Conservation (phyloP, 1,140 invertebrate species). For the Whitmania pigra region DNA sequence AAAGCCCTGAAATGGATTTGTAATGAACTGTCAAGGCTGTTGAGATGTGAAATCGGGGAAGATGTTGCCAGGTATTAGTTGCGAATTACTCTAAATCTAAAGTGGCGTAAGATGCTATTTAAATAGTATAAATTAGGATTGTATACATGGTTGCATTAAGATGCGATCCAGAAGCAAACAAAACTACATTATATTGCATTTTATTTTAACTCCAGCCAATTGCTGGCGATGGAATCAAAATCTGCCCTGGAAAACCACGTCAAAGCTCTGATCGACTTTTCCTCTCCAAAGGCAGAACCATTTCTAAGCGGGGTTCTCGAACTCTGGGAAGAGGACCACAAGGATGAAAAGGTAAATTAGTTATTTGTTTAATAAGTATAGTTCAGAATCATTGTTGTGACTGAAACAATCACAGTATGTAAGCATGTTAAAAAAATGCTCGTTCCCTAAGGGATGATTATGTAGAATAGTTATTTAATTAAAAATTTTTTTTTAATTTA, state of each 20-base stretch:
- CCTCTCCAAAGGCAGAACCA: background rate
- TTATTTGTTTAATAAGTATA: background rate
- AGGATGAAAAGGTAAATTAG: background rate
- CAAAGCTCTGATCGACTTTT: constrained; percentile 1
- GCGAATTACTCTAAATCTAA: background rate
- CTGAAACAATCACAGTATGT: too few relatives aligned
- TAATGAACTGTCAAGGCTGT: constrained; percentile 30
- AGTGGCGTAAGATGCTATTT: background rate
- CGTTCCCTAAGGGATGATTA: background rate
- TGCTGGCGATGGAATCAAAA: background rate
- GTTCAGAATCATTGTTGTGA: background rate
- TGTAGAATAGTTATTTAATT: background rate
- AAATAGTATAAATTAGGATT: background rate
- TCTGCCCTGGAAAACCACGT: background rate
- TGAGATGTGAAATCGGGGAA: constrained; percentile 32
- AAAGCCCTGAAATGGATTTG: constrained; percentile 31
- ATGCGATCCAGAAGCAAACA: background rate
- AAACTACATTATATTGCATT: background rate
- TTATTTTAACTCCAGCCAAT: constrained; percentile 4
- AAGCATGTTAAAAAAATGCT: too few relatives aligned
- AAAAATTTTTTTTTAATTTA: background rate
- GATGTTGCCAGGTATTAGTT: constrained; percentile 25
- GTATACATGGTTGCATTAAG: background rate
- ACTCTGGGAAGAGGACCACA: background rate
- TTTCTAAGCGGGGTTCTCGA: background rate